phyloP scores from a whole-genome alignment of 1,140 invertebrate genomes.

The Brachionus calyciflorus region DNA sequence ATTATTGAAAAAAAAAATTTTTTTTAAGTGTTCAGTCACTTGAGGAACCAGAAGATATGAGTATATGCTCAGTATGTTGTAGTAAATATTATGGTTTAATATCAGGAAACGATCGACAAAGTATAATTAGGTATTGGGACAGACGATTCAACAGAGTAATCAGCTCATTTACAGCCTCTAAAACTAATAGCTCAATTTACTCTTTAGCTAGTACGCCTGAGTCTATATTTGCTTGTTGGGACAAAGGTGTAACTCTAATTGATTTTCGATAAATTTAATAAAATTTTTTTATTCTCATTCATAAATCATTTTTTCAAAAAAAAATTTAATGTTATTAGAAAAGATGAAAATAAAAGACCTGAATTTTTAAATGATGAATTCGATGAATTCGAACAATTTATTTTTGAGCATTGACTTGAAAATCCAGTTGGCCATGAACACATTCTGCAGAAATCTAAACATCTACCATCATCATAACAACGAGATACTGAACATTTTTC shows the following conservation, averaged over 20 bases:
- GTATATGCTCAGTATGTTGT: constrained; percentile 6
- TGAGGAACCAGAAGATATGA: constrained; percentile 41
- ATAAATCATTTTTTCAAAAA: too few species aligned
- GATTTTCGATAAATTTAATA: background rate
- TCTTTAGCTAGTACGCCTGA: constrained; percentile 21
- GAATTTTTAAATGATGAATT: too few species aligned
- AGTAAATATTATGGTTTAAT: constrained; percentile 43
- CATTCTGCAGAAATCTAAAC: too few species aligned
- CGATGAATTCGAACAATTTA: too few species aligned
- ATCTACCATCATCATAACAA: too few species aligned
- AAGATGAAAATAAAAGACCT: too few species aligned
- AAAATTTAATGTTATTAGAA: too few species aligned
- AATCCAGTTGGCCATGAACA: too few species aligned
- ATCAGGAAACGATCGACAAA: constrained; percentile 31
- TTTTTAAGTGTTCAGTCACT: constrained; percentile 27
- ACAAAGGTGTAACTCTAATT: background rate
- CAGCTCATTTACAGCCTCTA: background rate
- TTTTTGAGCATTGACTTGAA: too few species aligned
- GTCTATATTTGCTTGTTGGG: background rate
- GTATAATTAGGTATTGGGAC: constrained; percentile 36
- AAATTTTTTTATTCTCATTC: too few species aligned
- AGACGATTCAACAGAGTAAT: background rate
- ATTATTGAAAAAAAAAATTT: too few species aligned
- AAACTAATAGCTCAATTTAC: constrained; percentile 8
- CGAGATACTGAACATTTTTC: too few species aligned